phyloP scores from a whole-genome alignment of 2,888 invertebrate genomes.

The Nomada flava region DNA sequence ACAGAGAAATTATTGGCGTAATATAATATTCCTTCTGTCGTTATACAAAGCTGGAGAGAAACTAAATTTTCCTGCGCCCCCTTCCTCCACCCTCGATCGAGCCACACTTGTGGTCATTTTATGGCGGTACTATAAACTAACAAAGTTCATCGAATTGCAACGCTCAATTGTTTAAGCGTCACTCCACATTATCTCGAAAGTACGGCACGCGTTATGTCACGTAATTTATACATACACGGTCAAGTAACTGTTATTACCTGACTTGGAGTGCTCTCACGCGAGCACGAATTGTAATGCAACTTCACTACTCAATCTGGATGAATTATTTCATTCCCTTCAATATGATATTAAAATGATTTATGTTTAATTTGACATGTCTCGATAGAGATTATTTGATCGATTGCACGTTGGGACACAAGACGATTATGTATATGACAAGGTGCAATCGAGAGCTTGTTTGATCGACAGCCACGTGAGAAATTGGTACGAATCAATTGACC shows the following conservation, averaged over 20 bases:
- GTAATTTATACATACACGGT: conserved; percentile 8
- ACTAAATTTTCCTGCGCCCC: neutral
- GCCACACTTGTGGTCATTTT: conserved; percentile 31
- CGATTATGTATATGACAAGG: neutral
- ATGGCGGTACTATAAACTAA: conserved; percentile 13
- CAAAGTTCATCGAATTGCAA: conserved; percentile 35
- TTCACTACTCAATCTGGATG: no score
- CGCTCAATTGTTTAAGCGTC: conserved; percentile 52
- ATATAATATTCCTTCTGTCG: no score
- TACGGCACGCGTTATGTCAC: conserved; percentile 23
- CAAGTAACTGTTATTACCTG: conserved; percentile 4
- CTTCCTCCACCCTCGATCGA: conserved; percentile 3
- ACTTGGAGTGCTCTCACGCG: neutral
- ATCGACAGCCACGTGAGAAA: conserved; percentile 23
- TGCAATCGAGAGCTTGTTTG: neutral
- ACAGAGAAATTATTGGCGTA: no score
- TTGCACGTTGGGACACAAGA: neutral
- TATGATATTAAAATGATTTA: no score
- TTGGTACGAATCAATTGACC: neutral
- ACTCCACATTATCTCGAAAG: conserved; percentile 33
- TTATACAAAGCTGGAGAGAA: no score
- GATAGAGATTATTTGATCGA: neutral
- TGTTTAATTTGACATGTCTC: no score
- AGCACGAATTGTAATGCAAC: neutral
- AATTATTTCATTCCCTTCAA: no score